A percentile compares a stretch with the other conserved stretches of the same genome.
Evolutionary conservation across 2,888 invertebrate species (phyloP).

Genomic region (Erebia ligea): DNA sequence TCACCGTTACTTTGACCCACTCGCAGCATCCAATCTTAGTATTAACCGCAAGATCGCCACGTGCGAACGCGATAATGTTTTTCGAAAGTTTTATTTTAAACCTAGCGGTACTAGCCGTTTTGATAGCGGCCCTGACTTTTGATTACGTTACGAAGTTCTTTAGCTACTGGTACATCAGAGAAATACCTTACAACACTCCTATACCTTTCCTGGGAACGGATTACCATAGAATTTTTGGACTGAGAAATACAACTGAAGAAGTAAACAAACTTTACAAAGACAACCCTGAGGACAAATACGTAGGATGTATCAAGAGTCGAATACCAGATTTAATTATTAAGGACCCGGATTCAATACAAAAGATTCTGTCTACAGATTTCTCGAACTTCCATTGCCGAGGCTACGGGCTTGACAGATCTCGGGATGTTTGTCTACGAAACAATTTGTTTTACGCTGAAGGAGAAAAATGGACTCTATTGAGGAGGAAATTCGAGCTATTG

Average conservation of each 20-base stretch:
- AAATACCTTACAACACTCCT: conserved; percentile 66
- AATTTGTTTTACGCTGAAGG: conserved; percentile 79
- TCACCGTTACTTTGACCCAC: conserved; percentile 75
- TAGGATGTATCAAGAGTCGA: conserved; percentile 70
- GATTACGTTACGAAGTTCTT: conserved; percentile 78
- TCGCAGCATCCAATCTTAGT: conserved; percentile 58
- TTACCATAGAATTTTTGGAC: conserved; percentile 65
- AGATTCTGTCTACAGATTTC: conserved; percentile 75
- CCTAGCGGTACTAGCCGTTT: conserved; percentile 55
- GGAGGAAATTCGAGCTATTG: conserved; percentile 65
- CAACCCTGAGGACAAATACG: conserved; percentile 65
- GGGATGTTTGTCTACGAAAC: conserved; percentile 81
- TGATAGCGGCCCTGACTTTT: conserved; percentile 66
- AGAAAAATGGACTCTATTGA: conserved; percentile 75
- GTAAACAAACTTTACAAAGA: conserved; percentile 61
- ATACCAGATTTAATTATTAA: conserved; percentile 75
- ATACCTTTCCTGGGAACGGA: conserved; percentile 73
- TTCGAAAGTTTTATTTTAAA: conserved; percentile 77
- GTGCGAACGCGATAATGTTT: conserved; percentile 71
- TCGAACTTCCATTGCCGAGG: conserved; percentile 78
- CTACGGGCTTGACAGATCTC: conserved; percentile 77
- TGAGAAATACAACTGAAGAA: conserved; percentile 67
- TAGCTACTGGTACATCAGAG: conserved; percentile 77
- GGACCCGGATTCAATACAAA: conserved; percentile 71
- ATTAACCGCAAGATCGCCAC: conserved; percentile 53